phyloP scores from a whole-genome alignment of 2,113 vertebrate genomes.

The Odontesthes bonariensis region DNA sequence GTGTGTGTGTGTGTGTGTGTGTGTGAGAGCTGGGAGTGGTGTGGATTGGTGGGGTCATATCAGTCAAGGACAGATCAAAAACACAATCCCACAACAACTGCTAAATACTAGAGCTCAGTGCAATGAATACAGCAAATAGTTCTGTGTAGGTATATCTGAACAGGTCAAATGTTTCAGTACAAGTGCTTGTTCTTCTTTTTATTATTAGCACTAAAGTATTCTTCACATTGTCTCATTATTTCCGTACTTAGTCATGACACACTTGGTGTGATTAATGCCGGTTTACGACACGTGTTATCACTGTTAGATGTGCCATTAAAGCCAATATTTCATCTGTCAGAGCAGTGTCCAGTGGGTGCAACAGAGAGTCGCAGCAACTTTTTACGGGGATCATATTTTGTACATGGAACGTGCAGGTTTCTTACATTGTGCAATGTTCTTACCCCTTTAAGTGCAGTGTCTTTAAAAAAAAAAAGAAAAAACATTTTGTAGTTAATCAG shows the following conservation, averaged over 20 bases:
- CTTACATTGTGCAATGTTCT: neutral
- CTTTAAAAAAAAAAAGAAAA: neutral
- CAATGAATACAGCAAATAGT: neutral
- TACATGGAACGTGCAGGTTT: neutral
- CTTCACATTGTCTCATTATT: neutral
- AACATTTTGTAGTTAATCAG: neutral
- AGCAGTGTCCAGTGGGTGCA: neutral
- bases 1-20: neutral
- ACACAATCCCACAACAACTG: neutral
- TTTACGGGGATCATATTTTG: neutral
- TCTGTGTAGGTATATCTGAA: neutral
- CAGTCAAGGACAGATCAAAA: neutral
- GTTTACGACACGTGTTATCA: neutral
- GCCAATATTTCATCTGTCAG: neutral
- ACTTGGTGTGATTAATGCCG: neutral
- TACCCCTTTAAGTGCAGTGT: too few species aligned
- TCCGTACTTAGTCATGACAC: neutral
- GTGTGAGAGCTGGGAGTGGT: constrained; percentile 5
- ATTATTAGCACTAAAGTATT: neutral
- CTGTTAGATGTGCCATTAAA: neutral
- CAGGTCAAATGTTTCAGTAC: neutral
- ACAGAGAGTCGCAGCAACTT: neutral
- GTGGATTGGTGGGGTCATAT: neutral
- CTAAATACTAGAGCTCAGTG: neutral
- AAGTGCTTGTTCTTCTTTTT: neutral